phyloP scores from a whole-genome alignment of 2,888 invertebrate genomes.

The Drosophila ustulata region DNA sequence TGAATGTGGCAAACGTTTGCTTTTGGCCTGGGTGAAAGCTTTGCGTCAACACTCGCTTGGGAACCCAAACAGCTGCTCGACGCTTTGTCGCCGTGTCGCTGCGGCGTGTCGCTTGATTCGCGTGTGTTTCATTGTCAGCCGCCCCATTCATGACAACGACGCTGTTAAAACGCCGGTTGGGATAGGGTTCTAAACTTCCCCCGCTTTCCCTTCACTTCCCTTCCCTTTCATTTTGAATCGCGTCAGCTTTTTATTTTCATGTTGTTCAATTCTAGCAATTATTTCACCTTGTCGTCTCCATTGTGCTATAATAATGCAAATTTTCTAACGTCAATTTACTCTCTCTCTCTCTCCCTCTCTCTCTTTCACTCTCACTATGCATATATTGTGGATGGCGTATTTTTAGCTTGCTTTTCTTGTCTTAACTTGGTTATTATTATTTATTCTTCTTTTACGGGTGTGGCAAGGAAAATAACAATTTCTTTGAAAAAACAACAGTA shows the following conservation, averaged over 20 bases:
- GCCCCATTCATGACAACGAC: constrained; percentile 72
- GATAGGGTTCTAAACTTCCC: constrained; percentile 72
- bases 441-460: constrained; percentile 11
- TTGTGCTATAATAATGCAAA: constrained; percentile 28
- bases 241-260: constrained; percentile 21
- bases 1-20: constrained; percentile 45
- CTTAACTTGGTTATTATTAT: constrained; percentile 23
- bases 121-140: constrained; percentile 75
- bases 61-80: constrained; percentile 79
- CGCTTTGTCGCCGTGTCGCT: constrained; percentile 64
- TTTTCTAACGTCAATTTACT: constrained; percentile 13
- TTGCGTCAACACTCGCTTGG: constrained; percentile 50
- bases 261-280: constrained; percentile 33
- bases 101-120: constrained; percentile 5
- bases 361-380: constrained; percentile 5
- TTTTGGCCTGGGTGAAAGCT: constrained; percentile 75
- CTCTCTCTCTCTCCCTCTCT: constrained; percentile 1
- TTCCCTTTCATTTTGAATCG: neutral
- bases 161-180: constrained; percentile 78
- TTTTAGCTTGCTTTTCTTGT: constrained; percentile 28
- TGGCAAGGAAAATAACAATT: constrained; percentile 21
- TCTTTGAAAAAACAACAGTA: neutral
- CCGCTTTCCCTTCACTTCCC: neutral
- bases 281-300: constrained; percentile 31
- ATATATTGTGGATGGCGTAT: constrained; percentile 13